phyloP scores from a whole-genome alignment of 2,113 vertebrate genomes.

The Patagioenas fasciata region DNA sequence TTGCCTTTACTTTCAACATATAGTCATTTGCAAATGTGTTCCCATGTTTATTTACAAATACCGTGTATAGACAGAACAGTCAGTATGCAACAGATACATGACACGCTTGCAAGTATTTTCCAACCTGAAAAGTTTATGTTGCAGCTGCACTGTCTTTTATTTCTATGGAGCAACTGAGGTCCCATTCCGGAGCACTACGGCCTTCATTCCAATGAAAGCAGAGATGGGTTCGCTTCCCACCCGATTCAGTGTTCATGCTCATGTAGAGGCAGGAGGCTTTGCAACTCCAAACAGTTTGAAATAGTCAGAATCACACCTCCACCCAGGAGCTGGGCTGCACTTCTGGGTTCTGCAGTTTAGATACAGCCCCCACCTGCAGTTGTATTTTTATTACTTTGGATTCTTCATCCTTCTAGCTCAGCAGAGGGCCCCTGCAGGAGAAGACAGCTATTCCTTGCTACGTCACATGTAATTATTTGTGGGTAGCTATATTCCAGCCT shows the following conservation, averaged over 20 bases:
- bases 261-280: background rate
- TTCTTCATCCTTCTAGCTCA: background rate
- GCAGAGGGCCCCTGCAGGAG: background rate
- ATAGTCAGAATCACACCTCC: background rate
- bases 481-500: background rate
- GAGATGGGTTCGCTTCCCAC: background rate
- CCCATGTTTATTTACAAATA: background rate
- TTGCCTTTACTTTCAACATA: background rate
- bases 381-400: background rate
- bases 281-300: background rate
- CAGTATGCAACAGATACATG: rapidly evolving
- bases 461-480: background rate
- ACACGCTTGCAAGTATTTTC: background rate
- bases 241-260: background rate
- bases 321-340: background rate
- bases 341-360: background rate
- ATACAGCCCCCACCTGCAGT: background rate
- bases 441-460: background rate
- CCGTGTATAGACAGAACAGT: background rate
- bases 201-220: background rate
- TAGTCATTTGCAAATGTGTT: background rate
- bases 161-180: background rate
- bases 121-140: background rate
- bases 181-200: rapidly evolving
- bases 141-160: background rate